Evolutionary conservation across 2,888 invertebrate genomes (phyloP), one percentile per base, ranked within the genome.

Genomic region (Oithona nana): DNA sequence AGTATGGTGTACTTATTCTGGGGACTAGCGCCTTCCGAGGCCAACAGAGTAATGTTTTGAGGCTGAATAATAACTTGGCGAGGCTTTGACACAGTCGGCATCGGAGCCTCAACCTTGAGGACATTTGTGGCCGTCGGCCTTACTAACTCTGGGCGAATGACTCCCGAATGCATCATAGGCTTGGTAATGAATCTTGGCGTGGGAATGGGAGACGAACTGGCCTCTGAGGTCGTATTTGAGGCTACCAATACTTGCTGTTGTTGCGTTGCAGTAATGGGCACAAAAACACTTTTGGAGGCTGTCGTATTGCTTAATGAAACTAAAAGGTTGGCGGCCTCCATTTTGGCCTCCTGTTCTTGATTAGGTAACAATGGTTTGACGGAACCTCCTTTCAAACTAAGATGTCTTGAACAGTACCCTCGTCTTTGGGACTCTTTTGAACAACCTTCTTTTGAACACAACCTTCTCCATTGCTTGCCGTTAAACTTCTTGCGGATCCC

Each of bases 401-500:
- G 80, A 76, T 98, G 97, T 60, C 97, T 77, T 26, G 97, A 98
- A 74, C 97, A 98, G 76, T 81, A 97, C 49, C 98, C 97, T 68
- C 94, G 80, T 49, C 97, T 79, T 76, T 98, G 97, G 70, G 95
- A 95, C 79, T 98, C 97, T 77, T 90, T 90, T 48, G 84, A 85
- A 75, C 95, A 97, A 63, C 88, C 88, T 26, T 89, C 88, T 73
- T 88, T 88, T 64, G 93, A 93, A 76, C 97, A 98, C 66, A 98
- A 80, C 69, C 97, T 80, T 66, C 97, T 81, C 98, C 97, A 98
- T 74, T 98, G 98, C 76, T 98, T 98, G 48, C 98, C 98, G 77
- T 98, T 98, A 75, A 93, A 98, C 77, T 97, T 98, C 77, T 98
- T 98, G 16, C 95, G 79, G 69, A 98, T 93, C 67, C 97, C 97